phyloP scores from a whole-genome alignment of 2,113 vertebrate species.

The Trochalopteron elliotii region DNA sequence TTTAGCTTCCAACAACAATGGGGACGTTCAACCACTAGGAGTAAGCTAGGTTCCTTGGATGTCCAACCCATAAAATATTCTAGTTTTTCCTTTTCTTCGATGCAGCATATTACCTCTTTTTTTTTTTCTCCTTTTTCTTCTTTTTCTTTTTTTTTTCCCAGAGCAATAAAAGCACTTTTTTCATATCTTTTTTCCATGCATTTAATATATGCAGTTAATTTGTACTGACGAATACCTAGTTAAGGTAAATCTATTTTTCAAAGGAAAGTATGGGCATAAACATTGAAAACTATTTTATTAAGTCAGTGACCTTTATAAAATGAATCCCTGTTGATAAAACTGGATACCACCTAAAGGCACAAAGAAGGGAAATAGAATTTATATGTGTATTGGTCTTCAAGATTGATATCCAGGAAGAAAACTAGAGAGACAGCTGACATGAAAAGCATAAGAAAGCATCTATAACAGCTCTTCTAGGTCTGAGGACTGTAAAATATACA shows the following conservation, averaged over 20 bases:
- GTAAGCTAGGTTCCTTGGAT: background rate
- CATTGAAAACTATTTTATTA: slow-evolving; percentile 56
- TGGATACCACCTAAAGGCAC: slow-evolving; percentile 5
- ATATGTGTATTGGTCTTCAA: slow-evolving; percentile 21
- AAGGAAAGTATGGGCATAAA: background rate
- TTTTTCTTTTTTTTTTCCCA: background rate
- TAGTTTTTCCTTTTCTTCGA: background rate
- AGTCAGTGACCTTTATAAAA: slow-evolving; percentile 60
- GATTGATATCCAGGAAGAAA: slow-evolving; percentile 17
- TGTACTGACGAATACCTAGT: slow-evolving; percentile 21
- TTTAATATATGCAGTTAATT: slow-evolving; percentile 40
- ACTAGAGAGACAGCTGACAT: background rate
- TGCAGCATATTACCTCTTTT: background rate
- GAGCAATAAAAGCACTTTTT: background rate
- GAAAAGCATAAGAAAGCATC: slow-evolving; percentile 6
- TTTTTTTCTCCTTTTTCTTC: too few relatives aligned
- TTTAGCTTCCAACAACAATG: background rate
- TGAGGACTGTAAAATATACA: background rate
- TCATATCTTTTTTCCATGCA: background rate
- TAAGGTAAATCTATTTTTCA: slow-evolving; percentile 60
- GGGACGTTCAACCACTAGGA: background rate
- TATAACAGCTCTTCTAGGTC: background rate
- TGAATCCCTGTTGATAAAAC: slow-evolving; percentile 44
- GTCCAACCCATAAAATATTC: background rate
- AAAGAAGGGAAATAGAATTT: slow-evolving; percentile 45